Evolutionary conservation across 2,113 vertebrate genomes (phyloP).

Genomic region (Ceratotherium simum): DNA sequence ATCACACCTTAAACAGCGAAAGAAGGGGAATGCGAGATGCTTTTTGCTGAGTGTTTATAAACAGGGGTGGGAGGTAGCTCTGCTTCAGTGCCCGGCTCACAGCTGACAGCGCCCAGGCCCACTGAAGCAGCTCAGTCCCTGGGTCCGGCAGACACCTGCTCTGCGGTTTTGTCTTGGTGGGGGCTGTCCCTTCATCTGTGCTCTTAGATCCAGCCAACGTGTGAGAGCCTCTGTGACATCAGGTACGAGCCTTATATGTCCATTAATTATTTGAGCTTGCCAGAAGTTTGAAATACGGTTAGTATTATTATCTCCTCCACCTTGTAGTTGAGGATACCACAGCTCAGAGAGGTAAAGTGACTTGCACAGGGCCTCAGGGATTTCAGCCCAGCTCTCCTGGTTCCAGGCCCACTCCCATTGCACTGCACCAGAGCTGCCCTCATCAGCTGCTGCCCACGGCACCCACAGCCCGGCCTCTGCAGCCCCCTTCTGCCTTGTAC

Average conservation of each 20-base stretch:
- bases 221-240: not conserved
- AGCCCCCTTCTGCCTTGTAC: not conserved
- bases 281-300: not conserved
- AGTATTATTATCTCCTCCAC: no score
- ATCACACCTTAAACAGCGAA: not conserved
- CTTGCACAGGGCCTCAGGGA: not conserved
- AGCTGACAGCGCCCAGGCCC: not conserved
- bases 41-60: constrained; percentile 48
- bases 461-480: not conserved
- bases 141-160: constrained; percentile 59
- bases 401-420: not conserved
- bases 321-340: not conserved
- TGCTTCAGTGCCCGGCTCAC: no score
- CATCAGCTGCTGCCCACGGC: not conserved
- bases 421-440: not conserved
- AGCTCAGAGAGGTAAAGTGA: not conserved
- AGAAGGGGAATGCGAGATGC: not conserved
- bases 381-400: not conserved
- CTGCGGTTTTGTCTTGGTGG: not conserved
- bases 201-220: not conserved
- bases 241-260: not conserved
- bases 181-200: constrained; percentile 9
- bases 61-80: not conserved
- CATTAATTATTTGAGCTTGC: not conserved
- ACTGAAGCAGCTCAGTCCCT: not conserved